Percentiles rank a stretch among this genome's conserved stretches.
These are phyloP conservation scores for Drosophila lacteicornis DNA, from an alignment of 1,140 invertebrate species.

Conservation along the genomic window DNA sequence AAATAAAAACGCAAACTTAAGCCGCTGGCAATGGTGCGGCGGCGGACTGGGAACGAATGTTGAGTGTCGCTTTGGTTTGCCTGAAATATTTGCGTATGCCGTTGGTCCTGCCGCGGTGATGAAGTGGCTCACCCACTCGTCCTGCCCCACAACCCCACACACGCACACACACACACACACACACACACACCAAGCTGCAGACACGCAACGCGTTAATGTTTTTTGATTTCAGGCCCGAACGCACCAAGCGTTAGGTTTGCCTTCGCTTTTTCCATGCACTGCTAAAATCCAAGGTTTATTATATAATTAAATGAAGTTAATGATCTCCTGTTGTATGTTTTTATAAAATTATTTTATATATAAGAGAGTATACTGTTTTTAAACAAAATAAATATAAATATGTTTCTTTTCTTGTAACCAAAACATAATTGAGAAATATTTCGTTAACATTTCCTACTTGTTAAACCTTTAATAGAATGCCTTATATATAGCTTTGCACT, in stretches of 20 bases:
- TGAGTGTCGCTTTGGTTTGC: conserved; percentile 69
- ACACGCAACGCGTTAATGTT: conserved; percentile 80
- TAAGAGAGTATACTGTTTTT: background rate
- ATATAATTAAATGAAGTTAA: too few relatives aligned
- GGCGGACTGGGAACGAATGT: conserved; percentile 59
- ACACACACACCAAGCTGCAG: conserved; percentile 16
- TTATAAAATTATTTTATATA: background rate
- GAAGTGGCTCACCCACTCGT: conserved; percentile 57
- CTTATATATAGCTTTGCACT: background rate
- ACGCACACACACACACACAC: conserved; percentile 5
- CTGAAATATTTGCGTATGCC: conserved; percentile 77
- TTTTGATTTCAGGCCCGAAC: conserved; percentile 72
- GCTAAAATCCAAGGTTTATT: background rate
- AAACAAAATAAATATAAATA: too few relatives aligned
- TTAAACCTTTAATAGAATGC: background rate
- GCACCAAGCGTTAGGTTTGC: conserved; percentile 51
- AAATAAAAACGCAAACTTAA: conserved; percentile 84
- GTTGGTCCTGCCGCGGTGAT: conserved; percentile 54
- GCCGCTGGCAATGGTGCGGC: conserved; percentile 48
- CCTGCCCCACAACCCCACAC: conserved; percentile 16
- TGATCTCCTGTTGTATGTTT: background rate
- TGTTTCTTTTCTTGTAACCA: too few relatives aligned
- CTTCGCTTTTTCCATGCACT: conserved; percentile 33
- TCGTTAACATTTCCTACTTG: too few relatives aligned
- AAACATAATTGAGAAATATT: too few relatives aligned